Evolutionary conservation across 2,888 invertebrate genomes (phyloP).

Genomic region (Rambutsinella grinnellia): DNA sequence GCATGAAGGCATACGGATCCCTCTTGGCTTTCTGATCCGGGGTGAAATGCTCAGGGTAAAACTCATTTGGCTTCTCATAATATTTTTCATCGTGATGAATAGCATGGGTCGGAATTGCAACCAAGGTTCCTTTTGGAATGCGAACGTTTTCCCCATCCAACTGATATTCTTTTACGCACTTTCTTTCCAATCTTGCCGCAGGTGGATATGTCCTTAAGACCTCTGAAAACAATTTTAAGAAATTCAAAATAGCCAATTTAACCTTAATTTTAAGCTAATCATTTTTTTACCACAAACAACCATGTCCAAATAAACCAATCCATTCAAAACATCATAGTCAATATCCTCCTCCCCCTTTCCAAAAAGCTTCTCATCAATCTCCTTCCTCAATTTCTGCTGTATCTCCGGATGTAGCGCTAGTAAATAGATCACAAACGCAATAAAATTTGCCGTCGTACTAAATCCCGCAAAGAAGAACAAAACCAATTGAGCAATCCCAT

Average conservation of each 20-base stretch:
- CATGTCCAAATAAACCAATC: too few relatives aligned
- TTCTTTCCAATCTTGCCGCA: constrained; percentile 66
- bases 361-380: constrained; percentile 22
- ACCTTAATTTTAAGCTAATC: neutral
- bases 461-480: constrained; percentile 43
- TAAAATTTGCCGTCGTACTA: neutral
- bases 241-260: neutral
- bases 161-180: constrained; percentile 67
- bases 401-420: constrained; percentile 37
- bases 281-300: too few relatives aligned
- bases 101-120: constrained; percentile 18
- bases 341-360: constrained; percentile 12
- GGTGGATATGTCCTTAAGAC: constrained; percentile 12
- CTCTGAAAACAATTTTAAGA: constrained; percentile 18
- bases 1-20: constrained; percentile 40
- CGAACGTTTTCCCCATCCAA: constrained; percentile 43
- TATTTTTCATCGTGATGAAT: constrained; percentile 41
- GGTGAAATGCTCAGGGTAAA: constrained; percentile 51
- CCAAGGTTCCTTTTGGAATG: constrained; percentile 28
- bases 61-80: constrained; percentile 50
- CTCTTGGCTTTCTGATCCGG: constrained; percentile 35
- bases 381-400: constrained; percentile 43
- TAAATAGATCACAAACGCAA: constrained; percentile 30
- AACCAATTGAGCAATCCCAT: constrained; percentile 14
- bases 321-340: constrained; percentile 15